phyloP scores from a whole-genome alignment of 2,797 vertebrate genomes.

The Enteromius argenteus region DNA sequence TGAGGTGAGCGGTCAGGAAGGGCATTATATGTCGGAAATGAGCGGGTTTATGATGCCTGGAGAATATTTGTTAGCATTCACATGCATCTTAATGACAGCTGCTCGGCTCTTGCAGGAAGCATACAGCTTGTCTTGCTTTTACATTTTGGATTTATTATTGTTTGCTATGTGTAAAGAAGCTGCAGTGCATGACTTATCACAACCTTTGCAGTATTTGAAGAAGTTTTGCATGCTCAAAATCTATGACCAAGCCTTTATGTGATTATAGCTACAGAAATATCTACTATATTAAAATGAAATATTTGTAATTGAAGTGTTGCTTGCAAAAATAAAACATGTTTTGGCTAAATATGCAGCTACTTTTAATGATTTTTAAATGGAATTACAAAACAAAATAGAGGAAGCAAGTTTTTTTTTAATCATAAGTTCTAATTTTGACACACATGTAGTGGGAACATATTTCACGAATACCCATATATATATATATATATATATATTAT shows the following conservation, averaged over 20 bases:
- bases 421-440: neutral
- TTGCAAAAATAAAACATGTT: neutral
- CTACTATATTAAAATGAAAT: neutral
- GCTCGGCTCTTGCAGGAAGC: too few relatives aligned
- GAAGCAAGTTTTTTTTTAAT: neutral
- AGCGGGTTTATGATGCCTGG: neutral
- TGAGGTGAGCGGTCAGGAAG: neutral
- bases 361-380: neutral
- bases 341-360: neutral
- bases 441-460: neutral
- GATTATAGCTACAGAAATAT: neutral
- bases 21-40: neutral
- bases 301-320: neutral
- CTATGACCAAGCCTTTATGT: neutral
- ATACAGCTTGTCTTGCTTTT: neutral
- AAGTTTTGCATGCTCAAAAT: neutral
- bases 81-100: neutral
- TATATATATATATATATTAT: too few relatives aligned
- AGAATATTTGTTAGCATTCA: neutral
- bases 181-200: neutral
- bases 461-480: too few relatives aligned
- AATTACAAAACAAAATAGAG: neutral
- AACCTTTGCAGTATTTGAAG: too few relatives aligned
- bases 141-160: neutral
- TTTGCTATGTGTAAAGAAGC: neutral